These are phyloP conservation scores for Hedychridium roseum DNA, from an alignment of 2,888 invertebrate genomes.

Conservation along the genomic window DNA sequence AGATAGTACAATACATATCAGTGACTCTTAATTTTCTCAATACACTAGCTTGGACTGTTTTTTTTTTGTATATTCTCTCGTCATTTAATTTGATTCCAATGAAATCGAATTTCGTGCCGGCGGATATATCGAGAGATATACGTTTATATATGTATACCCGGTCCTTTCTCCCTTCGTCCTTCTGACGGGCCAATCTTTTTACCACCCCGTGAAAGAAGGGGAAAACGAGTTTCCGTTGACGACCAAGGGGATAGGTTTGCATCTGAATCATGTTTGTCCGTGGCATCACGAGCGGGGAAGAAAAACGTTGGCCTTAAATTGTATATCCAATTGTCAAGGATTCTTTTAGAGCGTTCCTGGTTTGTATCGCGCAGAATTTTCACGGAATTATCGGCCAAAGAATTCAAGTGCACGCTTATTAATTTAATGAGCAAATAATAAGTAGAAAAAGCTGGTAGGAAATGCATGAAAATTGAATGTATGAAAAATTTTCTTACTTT, in stretches of 20 bases:
- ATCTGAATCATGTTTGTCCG: conserved; percentile 18
- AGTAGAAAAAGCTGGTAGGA: too few species aligned
- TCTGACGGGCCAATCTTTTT: conserved; percentile 8
- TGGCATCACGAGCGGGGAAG: background rate
- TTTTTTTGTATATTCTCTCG: too few species aligned
- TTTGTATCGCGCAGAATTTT: conserved; percentile 17
- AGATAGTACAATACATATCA: background rate
- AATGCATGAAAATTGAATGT: too few species aligned
- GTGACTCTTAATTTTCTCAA: background rate
- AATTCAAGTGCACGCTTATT: too few species aligned
- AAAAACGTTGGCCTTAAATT: too few species aligned
- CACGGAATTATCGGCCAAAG: conserved; percentile 25
- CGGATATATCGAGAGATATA: conserved; percentile 11
- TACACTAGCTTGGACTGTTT: too few species aligned
- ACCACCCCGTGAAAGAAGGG: background rate
- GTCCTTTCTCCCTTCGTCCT: conserved; percentile 4
- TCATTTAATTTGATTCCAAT: conserved; percentile 18
- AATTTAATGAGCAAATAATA: too few species aligned
- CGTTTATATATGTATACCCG: too few species aligned
- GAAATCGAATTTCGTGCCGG: conserved; percentile 13
- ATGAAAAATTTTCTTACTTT: too few species aligned
- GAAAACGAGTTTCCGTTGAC: conserved; percentile 4
- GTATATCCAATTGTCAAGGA: conserved; percentile 18
- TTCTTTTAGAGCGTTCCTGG: conserved; percentile 14
- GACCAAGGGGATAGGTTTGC: conserved; percentile 11